Evolutionary conservation across 2,888 invertebrate species (phyloP).

Genomic region (Habrosyne pyritoides): DNA sequence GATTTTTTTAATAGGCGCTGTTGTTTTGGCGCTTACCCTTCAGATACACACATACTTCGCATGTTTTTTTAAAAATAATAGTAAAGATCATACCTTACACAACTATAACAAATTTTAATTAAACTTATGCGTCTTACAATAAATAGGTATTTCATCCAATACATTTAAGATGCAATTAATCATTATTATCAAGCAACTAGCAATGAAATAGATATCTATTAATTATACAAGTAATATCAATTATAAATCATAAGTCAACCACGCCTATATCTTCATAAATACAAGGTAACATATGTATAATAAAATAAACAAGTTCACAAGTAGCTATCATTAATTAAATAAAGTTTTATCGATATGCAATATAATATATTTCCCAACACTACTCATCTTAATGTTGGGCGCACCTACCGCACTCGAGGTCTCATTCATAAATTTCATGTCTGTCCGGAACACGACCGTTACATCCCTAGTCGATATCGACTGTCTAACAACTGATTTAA

Average conservation of each 20-base stretch:
- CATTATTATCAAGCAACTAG: background rate
- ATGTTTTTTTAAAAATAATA: no score
- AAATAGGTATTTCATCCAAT: no score
- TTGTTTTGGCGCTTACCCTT: no score
- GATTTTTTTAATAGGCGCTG: no score
- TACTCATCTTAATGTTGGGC: conserved; percentile 44
- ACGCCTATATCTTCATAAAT: background rate
- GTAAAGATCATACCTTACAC: no score
- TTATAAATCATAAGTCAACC: background rate
- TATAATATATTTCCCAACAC: conserved; percentile 34
- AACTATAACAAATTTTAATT: no score
- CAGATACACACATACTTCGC: no score
- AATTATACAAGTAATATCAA: background rate
- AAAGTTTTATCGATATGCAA: background rate
- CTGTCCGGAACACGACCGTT: conserved; percentile 60
- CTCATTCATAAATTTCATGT: conserved; percentile 71
- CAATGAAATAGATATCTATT: background rate
- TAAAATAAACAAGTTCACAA: background rate
- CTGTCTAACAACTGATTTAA: conserved; percentile 62
- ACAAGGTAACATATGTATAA: conserved; percentile 5
- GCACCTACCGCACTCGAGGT: conserved; percentile 61
- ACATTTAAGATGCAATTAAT: background rate
- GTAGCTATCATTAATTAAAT: background rate
- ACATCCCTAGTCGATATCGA: conserved; percentile 64
- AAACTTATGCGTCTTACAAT: no score